These are phyloP conservation scores for Glaucomys volans DNA, from an alignment of 2,113 vertebrate species.

Conservation along the genomic window DNA sequence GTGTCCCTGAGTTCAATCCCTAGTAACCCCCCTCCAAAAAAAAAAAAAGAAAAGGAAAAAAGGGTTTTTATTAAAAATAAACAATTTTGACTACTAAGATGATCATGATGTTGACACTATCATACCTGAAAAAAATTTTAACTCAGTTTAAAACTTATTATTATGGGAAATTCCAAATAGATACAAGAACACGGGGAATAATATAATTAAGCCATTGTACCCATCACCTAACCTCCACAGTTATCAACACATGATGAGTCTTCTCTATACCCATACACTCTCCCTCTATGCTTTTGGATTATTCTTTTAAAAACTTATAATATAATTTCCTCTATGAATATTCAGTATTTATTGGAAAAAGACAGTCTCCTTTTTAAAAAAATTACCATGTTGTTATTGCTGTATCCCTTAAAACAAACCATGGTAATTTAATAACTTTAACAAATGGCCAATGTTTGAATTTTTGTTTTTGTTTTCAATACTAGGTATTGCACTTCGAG, in stretches of 20 bases:
- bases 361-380: neutral
- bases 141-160: neutral
- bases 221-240: neutral
- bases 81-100: conserved; percentile 19
- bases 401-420: neutral
- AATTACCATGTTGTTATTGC: neutral
- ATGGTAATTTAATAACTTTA: neutral
- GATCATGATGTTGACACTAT: neutral
- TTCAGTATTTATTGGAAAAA: neutral
- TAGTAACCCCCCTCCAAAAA: no score
- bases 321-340: neutral
- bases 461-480: no score
- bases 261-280: neutral
- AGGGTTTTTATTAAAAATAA: neutral
- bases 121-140: neutral
- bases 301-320: neutral
- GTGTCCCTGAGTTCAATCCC: no score
- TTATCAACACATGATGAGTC: neutral
- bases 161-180: neutral
- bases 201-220: neutral
- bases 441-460: neutral
- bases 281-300: neutral
- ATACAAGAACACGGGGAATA: neutral
- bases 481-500: no score
- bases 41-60: no score